These are phyloP conservation scores for Drosophila conformis DNA, from an alignment of 2,888 invertebrate species.

Conservation along the genomic window DNA sequence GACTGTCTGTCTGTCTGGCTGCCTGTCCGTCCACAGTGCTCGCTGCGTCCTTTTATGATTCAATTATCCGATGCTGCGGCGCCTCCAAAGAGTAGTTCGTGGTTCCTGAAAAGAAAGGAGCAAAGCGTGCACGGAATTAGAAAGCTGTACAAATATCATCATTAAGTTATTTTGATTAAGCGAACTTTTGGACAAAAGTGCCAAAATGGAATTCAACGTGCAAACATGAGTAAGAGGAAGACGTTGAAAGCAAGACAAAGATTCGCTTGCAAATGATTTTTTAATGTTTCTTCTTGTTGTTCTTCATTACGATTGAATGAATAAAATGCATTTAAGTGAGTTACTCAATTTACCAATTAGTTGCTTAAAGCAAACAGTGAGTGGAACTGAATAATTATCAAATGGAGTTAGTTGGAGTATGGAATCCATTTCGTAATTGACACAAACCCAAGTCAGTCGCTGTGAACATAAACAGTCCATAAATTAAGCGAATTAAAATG, in stretches of 20 bases:
- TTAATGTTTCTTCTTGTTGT: conserved; percentile 42
- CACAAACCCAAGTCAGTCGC: neutral
- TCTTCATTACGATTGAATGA: conserved; percentile 5
- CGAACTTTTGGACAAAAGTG: conserved; percentile 66
- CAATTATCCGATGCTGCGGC: conserved; percentile 60
- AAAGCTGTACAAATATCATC: conserved; percentile 71
- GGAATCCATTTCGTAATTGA: neutral
- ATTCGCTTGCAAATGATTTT: conserved; percentile 38
- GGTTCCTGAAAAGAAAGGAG: conserved; percentile 36
- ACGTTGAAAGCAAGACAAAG: conserved; percentile 6
- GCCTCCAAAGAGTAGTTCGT: conserved; percentile 64
- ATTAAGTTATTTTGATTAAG: conserved; percentile 81
- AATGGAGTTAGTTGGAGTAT: neutral
- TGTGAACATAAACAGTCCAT: conserved; percentile 43
- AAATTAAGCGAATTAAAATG: conserved; percentile 52
- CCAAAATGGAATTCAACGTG: conserved; percentile 52
- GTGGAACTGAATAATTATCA: conserved; percentile 11
- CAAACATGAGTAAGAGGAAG: neutral
- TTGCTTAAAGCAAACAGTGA: conserved; percentile 7
- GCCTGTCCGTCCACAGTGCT: conserved; percentile 13
- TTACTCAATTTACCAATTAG: conserved; percentile 21
- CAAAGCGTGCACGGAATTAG: conserved; percentile 45
- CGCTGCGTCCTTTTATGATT: conserved; percentile 56
- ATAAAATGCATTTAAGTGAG: conserved; percentile 5
- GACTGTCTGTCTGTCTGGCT: conserved; percentile 3